phyloP scores from a whole-genome alignment of 2,113 vertebrate genomes.

The Callocephalon fimbriatum region DNA sequence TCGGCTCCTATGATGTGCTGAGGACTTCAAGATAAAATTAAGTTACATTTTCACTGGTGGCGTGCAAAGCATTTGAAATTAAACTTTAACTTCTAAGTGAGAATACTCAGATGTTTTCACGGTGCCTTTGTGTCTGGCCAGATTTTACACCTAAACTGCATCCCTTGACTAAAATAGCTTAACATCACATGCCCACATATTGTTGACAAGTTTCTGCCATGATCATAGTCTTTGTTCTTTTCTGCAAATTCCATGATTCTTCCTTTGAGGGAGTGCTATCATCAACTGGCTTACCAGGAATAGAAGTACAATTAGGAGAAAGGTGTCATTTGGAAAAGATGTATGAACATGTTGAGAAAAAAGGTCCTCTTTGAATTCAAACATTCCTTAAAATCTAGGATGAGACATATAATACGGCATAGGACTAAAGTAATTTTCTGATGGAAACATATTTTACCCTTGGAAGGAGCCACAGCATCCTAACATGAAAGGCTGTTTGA shows the following conservation, averaged over 20 bases:
- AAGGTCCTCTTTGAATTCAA: neutral
- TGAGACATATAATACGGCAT: neutral
- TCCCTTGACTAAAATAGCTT: neutral
- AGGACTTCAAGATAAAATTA: neutral
- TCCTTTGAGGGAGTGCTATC: neutral
- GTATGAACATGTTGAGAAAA: neutral
- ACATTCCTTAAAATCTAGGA: neutral
- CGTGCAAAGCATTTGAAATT: neutral
- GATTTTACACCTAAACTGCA: neutral
- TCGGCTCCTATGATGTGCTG: neutral
- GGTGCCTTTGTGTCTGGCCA: neutral
- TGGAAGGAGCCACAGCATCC: neutral
- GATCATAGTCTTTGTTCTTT: neutral
- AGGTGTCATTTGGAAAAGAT: neutral
- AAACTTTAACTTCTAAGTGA: neutral
- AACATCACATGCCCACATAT: neutral
- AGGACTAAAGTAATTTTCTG: neutral
- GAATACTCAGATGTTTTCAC: neutral
- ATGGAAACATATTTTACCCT: neutral
- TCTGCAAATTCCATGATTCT: neutral
- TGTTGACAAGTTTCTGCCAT: neutral
- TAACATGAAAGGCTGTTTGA: constrained; percentile 19
- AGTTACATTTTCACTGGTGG: neutral
- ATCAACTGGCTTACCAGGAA: neutral
- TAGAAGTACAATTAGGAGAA: neutral